Evolutionary conservation across 2,113 vertebrate species (phyloP), one percentile per base, ranked within the genome.

Genomic region (Polypterus bichir): DNA sequence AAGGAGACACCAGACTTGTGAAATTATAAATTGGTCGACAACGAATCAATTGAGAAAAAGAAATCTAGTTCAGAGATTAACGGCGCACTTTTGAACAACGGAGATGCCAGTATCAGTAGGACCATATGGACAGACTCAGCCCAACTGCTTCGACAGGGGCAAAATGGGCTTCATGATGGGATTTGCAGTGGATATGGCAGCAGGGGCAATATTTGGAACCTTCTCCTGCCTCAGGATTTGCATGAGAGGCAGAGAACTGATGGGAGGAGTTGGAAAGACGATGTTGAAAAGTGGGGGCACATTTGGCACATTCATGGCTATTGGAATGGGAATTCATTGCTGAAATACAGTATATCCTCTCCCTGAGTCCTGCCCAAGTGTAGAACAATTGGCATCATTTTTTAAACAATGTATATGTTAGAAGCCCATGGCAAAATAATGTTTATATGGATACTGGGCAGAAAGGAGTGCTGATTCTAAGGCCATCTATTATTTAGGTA

Each of bases 161-260:
- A 97, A 97, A 71, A 97, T 98, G 96, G 96, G 95, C 46, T 99
- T 98, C 74, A 90, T 94, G 87, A 99, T 98, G 96, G 96, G 95
- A 52, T 97, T 94, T 57, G 92, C 96, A 0, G 93, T 97, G 51
- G 94, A 94, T 66, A 92, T 97, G 91, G 96, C 93, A 3, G 96
- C 96, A 0, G 96, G 94, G 5, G 94, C 94, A 9, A 88, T 98
- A 59, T 98, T 98, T 1, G 95, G 95, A 62, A 94, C 92, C 0
- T 97, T 98, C 71, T 99, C 94, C 69, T 97, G 94, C 72, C 86
- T 99, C 74, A 99, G 95, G 88, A 83, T 97, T 11, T 94, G 95
- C 62, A 95, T 99, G 96, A 88, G 96, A 58, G 94, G 94, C 75
- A 83, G 96, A 70, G 96, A 99, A 75, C 85, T 98, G 76, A 91